A percentile compares a stretch with the other conserved stretches of the same genome.
Conservation (phyloP, 2,113 vertebrate species). For the Muntiacus reevesi region DNA sequence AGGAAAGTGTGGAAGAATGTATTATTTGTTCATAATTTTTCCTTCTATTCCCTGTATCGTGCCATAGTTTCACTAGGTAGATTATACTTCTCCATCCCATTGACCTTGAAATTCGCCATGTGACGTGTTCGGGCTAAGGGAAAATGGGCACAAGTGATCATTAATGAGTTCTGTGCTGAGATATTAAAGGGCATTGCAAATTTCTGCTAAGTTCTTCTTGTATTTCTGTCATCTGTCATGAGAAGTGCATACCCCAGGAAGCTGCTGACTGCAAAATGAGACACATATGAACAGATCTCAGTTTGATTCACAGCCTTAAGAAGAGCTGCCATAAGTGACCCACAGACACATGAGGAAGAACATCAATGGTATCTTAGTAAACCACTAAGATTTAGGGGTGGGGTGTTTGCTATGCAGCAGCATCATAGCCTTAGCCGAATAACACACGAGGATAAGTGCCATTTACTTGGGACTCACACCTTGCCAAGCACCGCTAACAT, state of each 20-base stretch:
- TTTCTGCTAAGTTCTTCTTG: background rate
- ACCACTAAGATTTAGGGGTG: background rate
- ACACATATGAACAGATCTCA: background rate
- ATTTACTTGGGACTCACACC: background rate
- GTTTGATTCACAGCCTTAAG: background rate
- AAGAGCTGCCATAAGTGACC: background rate
- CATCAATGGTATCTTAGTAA: background rate
- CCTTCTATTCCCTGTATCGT: background rate
- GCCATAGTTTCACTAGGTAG: background rate
- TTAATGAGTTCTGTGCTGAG: background rate
- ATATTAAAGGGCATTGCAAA: background rate
- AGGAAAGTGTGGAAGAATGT: background rate
- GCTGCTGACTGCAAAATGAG: background rate
- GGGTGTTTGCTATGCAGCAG: background rate
- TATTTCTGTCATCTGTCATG: background rate
- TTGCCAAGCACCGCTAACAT: constrained; percentile 9
- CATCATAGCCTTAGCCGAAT: background rate
- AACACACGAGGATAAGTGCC: background rate
- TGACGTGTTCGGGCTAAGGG: background rate
- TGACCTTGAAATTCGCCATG: background rate
- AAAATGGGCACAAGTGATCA: background rate
- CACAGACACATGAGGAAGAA: background rate
- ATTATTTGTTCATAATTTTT: background rate
- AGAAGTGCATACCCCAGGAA: background rate
- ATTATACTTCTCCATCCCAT: background rate